Percentiles rank a stretch among this genome's conserved stretches.
These are phyloP conservation scores for Scaptomyza caliginosa DNA, from an alignment of 2,888 invertebrate genomes.

Conservation along the genomic window DNA sequence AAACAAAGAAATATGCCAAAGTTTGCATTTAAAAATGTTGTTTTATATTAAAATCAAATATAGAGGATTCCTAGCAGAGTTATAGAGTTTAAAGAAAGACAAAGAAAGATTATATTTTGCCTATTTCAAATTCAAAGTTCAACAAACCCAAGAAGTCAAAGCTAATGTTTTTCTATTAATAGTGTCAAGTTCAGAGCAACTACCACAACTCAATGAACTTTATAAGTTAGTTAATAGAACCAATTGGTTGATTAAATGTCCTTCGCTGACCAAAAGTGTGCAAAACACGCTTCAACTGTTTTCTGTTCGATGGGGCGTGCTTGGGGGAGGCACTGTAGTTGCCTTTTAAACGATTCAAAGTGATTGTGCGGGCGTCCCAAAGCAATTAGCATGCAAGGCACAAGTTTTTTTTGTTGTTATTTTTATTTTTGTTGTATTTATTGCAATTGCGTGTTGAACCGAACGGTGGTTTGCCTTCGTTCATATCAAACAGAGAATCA, in stretches of 20 bases:
- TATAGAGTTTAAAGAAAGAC: too few species aligned
- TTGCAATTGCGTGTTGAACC: constrained; percentile 67
- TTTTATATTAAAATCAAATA: too few species aligned
- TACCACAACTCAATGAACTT: background rate
- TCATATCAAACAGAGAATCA: background rate
- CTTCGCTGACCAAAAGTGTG: constrained; percentile 31
- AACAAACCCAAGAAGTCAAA: background rate
- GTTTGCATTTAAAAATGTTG: too few species aligned
- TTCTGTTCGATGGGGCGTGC: constrained; percentile 29
- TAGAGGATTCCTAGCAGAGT: too few species aligned
- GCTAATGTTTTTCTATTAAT: background rate
- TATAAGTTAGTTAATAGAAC: background rate
- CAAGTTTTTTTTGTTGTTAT: constrained; percentile 13
- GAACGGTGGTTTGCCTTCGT: constrained; percentile 54
- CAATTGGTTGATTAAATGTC: constrained; percentile 32
- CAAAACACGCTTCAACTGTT: constrained; percentile 9
- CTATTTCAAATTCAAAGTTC: background rate
- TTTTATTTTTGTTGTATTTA: constrained; percentile 46
- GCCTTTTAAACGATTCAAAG: constrained; percentile 38
- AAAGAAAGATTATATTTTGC: too few species aligned
- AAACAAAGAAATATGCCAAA: constrained; percentile 5
- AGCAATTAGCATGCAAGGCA: constrained; percentile 70
- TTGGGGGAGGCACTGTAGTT: background rate
- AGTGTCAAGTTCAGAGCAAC: background rate
- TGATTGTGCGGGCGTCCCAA: constrained; percentile 56